Evolutionary conservation across 2,888 invertebrate genomes (phyloP).

Genomic region (Watsonalla binaria): DNA sequence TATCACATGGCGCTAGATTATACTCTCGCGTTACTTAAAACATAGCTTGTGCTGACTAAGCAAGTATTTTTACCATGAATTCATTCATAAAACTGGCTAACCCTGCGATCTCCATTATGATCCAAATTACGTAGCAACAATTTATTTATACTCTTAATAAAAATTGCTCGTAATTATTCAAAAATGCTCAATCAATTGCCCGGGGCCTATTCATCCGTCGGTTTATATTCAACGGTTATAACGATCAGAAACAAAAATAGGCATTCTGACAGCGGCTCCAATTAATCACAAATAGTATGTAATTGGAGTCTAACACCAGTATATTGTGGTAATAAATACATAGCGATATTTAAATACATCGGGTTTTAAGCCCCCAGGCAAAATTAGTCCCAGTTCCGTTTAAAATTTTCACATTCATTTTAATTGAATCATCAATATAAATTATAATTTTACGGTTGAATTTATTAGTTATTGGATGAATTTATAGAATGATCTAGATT

Average conservation of each 20-base stretch:
- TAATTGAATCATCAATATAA: background rate
- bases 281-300: slow-evolving; percentile 45
- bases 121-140: background rate
- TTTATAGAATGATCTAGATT: too few species aligned
- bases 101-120: background rate
- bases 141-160: background rate
- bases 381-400: background rate
- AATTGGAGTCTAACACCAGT: slow-evolving; percentile 48
- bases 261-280: slow-evolving; percentile 42
- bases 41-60: too few species aligned
- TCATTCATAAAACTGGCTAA: background rate
- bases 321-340: slow-evolving; percentile 36
- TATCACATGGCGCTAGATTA: too few species aligned
- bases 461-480: background rate
- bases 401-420: background rate
- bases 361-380: slow-evolving; percentile 18
- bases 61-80: slow-evolving; percentile 28
- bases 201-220: slow-evolving; percentile 37
- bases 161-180: slow-evolving; percentile 32
- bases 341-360: slow-evolving; percentile 56
- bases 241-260: slow-evolving; percentile 44
- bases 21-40: too few species aligned
- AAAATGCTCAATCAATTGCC: slow-evolving; percentile 31
- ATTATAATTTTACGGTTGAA: background rate
- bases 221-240: slow-evolving; percentile 32